These are phyloP conservation scores for Barypeithes pellucidus DNA, from an alignment of 2,888 invertebrate species.

Conservation along the genomic window DNA sequence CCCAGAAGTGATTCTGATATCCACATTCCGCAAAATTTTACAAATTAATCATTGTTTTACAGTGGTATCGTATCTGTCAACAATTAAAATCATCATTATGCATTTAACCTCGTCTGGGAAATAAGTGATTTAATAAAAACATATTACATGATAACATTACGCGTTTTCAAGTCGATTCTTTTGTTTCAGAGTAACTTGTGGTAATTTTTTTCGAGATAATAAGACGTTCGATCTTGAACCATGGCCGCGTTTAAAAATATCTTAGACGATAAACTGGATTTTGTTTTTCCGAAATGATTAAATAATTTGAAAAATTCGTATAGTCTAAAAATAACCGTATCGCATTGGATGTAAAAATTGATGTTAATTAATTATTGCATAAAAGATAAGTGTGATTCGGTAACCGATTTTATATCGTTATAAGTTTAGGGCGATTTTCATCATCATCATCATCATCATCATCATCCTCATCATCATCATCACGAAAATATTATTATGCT, in stretches of 20 bases:
- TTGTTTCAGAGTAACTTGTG: slow-evolving; percentile 29
- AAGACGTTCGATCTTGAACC: slow-evolving; percentile 24
- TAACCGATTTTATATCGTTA: too few relatives aligned
- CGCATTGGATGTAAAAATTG: too few relatives aligned
- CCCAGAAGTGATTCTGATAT: too few relatives aligned
- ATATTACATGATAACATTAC: slow-evolving; percentile 27
- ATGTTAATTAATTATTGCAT: too few relatives aligned
- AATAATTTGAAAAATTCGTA: not conserved
- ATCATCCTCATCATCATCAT: too few relatives aligned
- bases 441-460: too few relatives aligned
- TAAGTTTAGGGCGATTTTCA: too few relatives aligned
- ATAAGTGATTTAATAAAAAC: slow-evolving; percentile 20
- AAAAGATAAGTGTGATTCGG: too few relatives aligned
- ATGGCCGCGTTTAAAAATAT: slow-evolving; percentile 13
- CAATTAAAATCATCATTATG: not conserved
- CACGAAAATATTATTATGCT: too few relatives aligned
- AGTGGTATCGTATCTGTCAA: not conserved
- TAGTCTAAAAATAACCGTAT: not conserved
- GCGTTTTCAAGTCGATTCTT: slow-evolving; percentile 21
- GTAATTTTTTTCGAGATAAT: slow-evolving; percentile 26
- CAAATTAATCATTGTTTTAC: too few relatives aligned
- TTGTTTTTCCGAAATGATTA: not conserved
- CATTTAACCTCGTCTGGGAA: slow-evolving; percentile 29
- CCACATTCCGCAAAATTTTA: too few relatives aligned
- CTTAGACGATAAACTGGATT: not conserved